phyloP scores from a whole-genome alignment of 2,113 vertebrate genomes.

The Macrotis lagotis region DNA sequence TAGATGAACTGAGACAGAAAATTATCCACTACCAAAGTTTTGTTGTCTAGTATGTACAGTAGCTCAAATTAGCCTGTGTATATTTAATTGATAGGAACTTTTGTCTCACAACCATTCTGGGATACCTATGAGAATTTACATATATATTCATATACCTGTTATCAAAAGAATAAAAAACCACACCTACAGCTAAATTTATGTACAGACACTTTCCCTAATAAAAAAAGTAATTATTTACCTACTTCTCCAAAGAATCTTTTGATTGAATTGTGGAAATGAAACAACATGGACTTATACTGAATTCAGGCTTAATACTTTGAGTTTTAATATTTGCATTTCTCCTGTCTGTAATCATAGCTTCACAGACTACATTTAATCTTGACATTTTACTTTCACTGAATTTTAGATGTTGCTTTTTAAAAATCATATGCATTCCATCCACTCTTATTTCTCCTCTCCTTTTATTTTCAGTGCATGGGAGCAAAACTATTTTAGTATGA shows the following conservation, averaged over 20 bases:
- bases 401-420: background rate
- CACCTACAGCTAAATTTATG: background rate
- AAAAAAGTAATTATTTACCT: background rate
- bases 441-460: conserved; percentile 2
- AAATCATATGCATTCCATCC: background rate
- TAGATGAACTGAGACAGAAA: background rate
- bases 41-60: background rate
- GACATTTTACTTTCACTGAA: background rate
- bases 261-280: background rate
- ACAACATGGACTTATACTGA: background rate
- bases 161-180: background rate
- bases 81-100: background rate
- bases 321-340: background rate
- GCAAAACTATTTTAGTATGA: conserved; percentile 1
- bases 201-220: background rate
- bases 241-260: background rate
- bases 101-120: background rate
- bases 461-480: conserved; percentile 19
- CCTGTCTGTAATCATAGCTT: background rate
- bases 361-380: background rate
- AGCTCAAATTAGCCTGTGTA: background rate
- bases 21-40: background rate
- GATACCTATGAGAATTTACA: background rate
- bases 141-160: background rate
- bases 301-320: background rate